Evolutionary conservation across 2,797 vertebrate species (phyloP).

Genomic region (Malurus leucopterus): DNA sequence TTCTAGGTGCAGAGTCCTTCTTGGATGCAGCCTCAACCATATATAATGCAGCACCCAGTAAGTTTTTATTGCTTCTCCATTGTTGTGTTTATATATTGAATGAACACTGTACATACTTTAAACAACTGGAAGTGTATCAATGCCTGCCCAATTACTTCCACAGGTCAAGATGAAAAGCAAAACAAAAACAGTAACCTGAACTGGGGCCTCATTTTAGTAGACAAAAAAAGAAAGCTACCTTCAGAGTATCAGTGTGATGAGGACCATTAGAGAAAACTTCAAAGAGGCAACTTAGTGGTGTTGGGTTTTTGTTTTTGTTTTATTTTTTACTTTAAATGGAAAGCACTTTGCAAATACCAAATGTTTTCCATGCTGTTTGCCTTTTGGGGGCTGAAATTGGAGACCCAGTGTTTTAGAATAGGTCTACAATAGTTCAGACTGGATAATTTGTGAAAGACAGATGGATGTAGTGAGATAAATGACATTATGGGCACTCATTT

Average conservation of each 20-base stretch:
- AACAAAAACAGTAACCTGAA: not conserved
- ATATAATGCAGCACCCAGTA: conserved; percentile 97
- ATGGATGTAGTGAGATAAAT: not conserved
- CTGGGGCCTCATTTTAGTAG: not conserved
- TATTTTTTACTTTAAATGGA: not conserved
- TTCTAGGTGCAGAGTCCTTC: conserved; percentile 94
- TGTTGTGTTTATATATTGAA: not conserved
- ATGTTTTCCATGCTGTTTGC: not conserved
- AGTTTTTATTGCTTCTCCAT: conserved; percentile 60
- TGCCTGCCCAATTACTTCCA: not conserved
- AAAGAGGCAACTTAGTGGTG: not conserved
- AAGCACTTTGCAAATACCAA: not conserved
- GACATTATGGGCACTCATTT: not conserved
- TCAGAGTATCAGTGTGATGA: not conserved
- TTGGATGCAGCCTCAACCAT: conserved; percentile 94
- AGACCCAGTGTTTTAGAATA: not conserved
- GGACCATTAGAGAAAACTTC: not conserved
- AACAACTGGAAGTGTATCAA: not conserved
- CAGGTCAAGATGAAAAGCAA: not conserved
- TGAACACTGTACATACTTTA: not conserved
- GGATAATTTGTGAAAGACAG: not conserved
- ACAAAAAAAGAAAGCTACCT: not conserved
- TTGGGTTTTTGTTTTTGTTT: not conserved
- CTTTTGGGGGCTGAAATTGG: not conserved
- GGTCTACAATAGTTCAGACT: not conserved